Percentiles rank a stretch among this genome's conserved stretches.
Conservation (phyloP, 2,888 invertebrate genomes). For the Physocephala rufipes region DNA sequence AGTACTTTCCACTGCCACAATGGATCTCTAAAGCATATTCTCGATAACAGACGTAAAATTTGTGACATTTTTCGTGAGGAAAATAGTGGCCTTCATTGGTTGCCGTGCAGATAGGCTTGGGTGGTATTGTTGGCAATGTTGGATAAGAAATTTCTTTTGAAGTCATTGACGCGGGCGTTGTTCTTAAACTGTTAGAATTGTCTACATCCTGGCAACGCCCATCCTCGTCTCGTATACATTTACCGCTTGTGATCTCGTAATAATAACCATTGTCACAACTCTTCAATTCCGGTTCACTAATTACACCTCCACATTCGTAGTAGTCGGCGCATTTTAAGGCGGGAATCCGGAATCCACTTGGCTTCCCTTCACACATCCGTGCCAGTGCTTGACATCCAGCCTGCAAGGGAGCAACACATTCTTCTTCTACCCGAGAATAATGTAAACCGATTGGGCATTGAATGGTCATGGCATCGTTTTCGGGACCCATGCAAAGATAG, state of each 20-base stretch:
- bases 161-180: neutral
- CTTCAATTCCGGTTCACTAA: neutral
- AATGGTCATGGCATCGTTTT: conserved; percentile 19
- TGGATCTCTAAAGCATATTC: conserved; percentile 18
- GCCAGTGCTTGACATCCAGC: conserved; percentile 43
- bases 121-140: neutral
- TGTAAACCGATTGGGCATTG: conserved; percentile 44
- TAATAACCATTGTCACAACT: neutral
- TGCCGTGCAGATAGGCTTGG: conserved; percentile 27
- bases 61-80: conserved; percentile 39
- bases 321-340: conserved; percentile 41
- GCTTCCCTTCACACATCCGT: conserved; percentile 41
- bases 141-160: neutral
- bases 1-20: conserved; percentile 36
- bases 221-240: neutral
- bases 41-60: conserved; percentile 39
- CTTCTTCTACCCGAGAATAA: conserved; percentile 43
- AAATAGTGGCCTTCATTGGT: conserved; percentile 28
- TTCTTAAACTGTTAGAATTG: neutral
- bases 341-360: conserved; percentile 38
- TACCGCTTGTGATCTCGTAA: neutral
- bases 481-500: conserved; percentile 41
- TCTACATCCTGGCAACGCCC: neutral
- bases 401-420: conserved; percentile 40
- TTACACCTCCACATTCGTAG: conserved; percentile 35